Base-by-base conservation (phyloP, 2,797 vertebrate genomes). In the Synaphobranchus kaupii region DNA sequence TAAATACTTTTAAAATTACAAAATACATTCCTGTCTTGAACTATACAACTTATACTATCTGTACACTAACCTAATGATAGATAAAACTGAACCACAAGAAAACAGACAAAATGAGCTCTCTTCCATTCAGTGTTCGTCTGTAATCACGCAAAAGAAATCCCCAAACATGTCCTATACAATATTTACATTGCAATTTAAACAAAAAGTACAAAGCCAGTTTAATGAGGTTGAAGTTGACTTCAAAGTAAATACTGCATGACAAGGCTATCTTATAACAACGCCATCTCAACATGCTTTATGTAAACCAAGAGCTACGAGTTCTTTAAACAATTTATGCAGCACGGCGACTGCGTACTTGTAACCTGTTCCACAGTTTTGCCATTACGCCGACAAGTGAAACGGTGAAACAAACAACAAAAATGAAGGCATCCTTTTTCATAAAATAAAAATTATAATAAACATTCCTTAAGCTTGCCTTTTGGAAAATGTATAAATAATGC, bases 1-100 rank as follows among this genome's bases (percentile, higher is more conserved):
- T 97, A 98, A 98, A 97, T 97, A 97, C 95, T 94, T 96, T 93
- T 95, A 90, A 96, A 95, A 96, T 96, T 98, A 98, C 95, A 97
- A 97, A 98, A 97, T 95, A 94, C 94, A 95, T 94, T 93, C 92
- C 92, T 94, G 92, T 95, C 95, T 96, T 88, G 92, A 94, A 91
- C 93, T 92, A 89, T 95, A 91, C 91, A 94, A 94, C 93, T 93
- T 94, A 94, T 95, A 88, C 47, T 81, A 91, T 97, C 96, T 97
- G 94, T 97, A 98, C 97, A 98, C 91, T 94, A 88, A 93, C 91
- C 91, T 92, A 93, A 91, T 87, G 86, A 89, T 83, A 47, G 73
- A 90, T 92, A 86, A 93, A 94, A 94, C 90, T 91, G 92, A 94
- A 94, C 90, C 94, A 91, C 92, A 91, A 91, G 93, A 94, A 91